phyloP scores from a whole-genome alignment of 2,888 invertebrate species.

The Pollenia angustigena region DNA sequence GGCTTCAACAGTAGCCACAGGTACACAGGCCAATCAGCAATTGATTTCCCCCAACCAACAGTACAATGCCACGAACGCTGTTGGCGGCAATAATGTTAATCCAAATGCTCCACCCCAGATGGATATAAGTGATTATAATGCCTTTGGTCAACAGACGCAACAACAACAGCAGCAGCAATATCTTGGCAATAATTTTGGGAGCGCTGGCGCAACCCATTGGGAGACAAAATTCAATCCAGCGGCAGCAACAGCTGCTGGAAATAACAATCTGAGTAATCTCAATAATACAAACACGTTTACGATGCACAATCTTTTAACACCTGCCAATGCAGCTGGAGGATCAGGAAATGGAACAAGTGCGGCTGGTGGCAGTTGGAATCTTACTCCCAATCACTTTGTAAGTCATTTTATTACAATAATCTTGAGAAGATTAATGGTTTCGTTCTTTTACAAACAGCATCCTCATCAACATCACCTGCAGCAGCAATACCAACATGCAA shows the following conservation, averaged over 20 bases:
- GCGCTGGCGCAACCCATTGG: slow-evolving; percentile 74
- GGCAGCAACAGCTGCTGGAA: slow-evolving; percentile 71
- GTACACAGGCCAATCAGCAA: slow-evolving; percentile 66
- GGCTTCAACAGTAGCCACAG: slow-evolving; percentile 70
- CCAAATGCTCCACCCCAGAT: slow-evolving; percentile 52
- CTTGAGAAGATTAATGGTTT: not conserved
- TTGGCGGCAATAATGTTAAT: slow-evolving; percentile 61
- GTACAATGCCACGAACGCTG: slow-evolving; percentile 74
- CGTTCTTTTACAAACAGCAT: slow-evolving; percentile 57
- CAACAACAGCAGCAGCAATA: slow-evolving; percentile 59
- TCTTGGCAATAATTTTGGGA: slow-evolving; percentile 77
- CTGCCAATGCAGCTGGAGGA: slow-evolving; percentile 72
- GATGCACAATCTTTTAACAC: slow-evolving; percentile 78
- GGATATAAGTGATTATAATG: slow-evolving; percentile 76
- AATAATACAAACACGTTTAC: slow-evolving; percentile 77
- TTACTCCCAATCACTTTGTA: slow-evolving; percentile 75
- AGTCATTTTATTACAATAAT: slow-evolving; percentile 3
- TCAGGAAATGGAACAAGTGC: slow-evolving; percentile 15
- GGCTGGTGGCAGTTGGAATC: slow-evolving; percentile 77
- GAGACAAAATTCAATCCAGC: slow-evolving; percentile 76
- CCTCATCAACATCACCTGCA: slow-evolving; percentile 74
- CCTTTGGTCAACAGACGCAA: slow-evolving; percentile 77
- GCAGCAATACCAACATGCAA: slow-evolving; percentile 74
- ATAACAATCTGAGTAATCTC: slow-evolving; percentile 79
- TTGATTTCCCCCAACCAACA: slow-evolving; percentile 78